Base-by-base conservation (phyloP, 1,140 invertebrate genomes). In the Luehdorfia chinensis region DNA sequence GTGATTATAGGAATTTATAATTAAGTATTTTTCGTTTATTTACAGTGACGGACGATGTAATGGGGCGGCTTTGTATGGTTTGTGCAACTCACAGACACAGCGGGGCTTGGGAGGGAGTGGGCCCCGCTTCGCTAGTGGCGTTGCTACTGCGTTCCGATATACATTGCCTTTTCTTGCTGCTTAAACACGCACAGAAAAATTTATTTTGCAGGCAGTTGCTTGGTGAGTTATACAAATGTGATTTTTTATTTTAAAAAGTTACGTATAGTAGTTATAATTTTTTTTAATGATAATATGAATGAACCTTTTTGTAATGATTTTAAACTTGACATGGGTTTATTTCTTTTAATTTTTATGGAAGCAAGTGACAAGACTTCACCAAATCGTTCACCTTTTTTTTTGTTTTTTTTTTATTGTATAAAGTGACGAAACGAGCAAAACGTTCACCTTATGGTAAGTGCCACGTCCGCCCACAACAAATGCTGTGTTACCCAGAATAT, bases 1-100 rank as follows among this genome's bases (percentile, higher is more conserved):
- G 5, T 51, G 5, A 19, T 39, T 41, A 11, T 44, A n/a, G 13
- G 21, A 12, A 28, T 31, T 7, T 23, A 9, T 33, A 25, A 18
- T 25, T 13, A 30, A 4, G 12, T 2, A 30, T 9, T 8, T n/a
- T 28, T 0, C n/a, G 6, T 7, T 43, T 18, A 28, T 37, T 52
- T 25, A 9, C 53, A 87, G 85, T 85, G 50, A 84, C 79, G 1
- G 73, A 76, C 5, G 72, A 70, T 2, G 75, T 85, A 2, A 51
- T 87, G 47, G 75, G 72, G 1, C 67, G 79, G 0, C 39, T 87
- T 28, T 59, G 67, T 41, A 48, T 32, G 1, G 31, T 83, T 3
- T 79, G 76, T 39, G 25, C 54, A 4, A 41, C 61, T 0, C 65
- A 72, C n/a, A 56, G 64, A 1, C 44, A 63, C 31, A 59, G 57